These are phyloP conservation scores for Lucinisca nassula DNA, from an alignment of 2,888 invertebrate species.

Conservation along the genomic window DNA sequence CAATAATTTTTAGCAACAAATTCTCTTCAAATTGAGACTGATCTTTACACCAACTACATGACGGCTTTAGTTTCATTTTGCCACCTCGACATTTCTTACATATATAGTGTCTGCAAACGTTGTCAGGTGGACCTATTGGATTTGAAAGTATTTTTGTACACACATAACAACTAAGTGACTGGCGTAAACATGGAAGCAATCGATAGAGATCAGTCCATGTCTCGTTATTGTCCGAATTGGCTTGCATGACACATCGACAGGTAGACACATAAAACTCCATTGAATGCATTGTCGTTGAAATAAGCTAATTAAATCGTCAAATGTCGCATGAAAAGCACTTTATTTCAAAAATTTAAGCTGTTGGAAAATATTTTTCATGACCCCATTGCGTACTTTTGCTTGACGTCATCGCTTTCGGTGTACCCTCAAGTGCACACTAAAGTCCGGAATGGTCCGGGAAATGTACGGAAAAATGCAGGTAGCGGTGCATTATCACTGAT, in stretches of 20 bases:
- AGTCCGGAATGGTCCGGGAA: too few species aligned
- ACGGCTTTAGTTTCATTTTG: conserved; percentile 94
- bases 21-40: conserved; percentile 95
- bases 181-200: conserved; percentile 94
- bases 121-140: conserved; percentile 93
- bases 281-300: conserved; percentile 91
- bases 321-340: background rate
- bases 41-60: conserved; percentile 95
- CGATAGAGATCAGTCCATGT: conserved; percentile 95
- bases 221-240: conserved; percentile 91
- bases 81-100: conserved; percentile 95
- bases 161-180: conserved; percentile 96
- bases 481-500: too few species aligned
- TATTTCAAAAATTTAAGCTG: background rate
- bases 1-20: conserved; percentile 93
- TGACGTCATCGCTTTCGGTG: conserved; percentile 62
- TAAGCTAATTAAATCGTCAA: too few species aligned
- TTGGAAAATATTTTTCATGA: conserved; percentile 14
- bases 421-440: too few species aligned
- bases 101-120: conserved; percentile 95
- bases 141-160: conserved; percentile 95
- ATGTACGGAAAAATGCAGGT: too few species aligned
- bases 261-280: conserved; percentile 94
- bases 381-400: conserved; percentile 32
- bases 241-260: conserved; percentile 93